phyloP scores from a whole-genome alignment of 1,140 invertebrate genomes.

The Harpegnathos saltator region DNA sequence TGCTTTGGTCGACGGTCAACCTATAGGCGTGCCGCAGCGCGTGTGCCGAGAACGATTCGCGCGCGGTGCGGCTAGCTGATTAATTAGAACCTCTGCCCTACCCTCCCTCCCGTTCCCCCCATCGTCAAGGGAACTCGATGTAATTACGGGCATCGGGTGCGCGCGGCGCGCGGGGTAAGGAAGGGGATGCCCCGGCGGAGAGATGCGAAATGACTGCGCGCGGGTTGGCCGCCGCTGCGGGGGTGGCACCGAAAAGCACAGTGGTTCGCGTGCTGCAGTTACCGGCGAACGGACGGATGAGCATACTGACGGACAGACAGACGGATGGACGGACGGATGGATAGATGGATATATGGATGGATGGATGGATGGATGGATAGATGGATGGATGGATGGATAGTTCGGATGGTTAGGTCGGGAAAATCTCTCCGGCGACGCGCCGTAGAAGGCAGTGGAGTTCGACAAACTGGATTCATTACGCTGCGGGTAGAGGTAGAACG shows the following conservation, averaged over 20 bases:
- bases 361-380: background rate
- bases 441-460: slow-evolving; percentile 54
- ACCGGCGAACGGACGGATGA: background rate
- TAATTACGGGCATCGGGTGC: slow-evolving; percentile 49
- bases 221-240: slow-evolving; percentile 53
- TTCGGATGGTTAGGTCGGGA: slow-evolving; percentile 38
- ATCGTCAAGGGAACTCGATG: slow-evolving; percentile 61
- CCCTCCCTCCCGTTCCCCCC: slow-evolving; percentile 2
- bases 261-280: slow-evolving; percentile 55
- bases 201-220: slow-evolving; percentile 56
- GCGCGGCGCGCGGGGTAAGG: slow-evolving; percentile 4
- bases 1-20: slow-evolving; percentile 62
- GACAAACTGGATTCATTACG: slow-evolving; percentile 62
- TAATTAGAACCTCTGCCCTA: slow-evolving; percentile 66
- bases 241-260: slow-evolving; percentile 65
- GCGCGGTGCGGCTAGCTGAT: slow-evolving; percentile 65
- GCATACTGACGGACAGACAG: background rate
- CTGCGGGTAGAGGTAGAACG: background rate
- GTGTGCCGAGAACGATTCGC: slow-evolving; percentile 59
- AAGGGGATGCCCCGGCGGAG: slow-evolving; percentile 5
- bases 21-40: slow-evolving; percentile 49
- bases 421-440: background rate
- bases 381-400: slow-evolving; percentile 8
- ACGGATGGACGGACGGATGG: slow-evolving; percentile 2
- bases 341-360: background rate